phyloP scores from a whole-genome alignment of 2,888 invertebrate genomes.

The Yponomeuta malinellus region DNA sequence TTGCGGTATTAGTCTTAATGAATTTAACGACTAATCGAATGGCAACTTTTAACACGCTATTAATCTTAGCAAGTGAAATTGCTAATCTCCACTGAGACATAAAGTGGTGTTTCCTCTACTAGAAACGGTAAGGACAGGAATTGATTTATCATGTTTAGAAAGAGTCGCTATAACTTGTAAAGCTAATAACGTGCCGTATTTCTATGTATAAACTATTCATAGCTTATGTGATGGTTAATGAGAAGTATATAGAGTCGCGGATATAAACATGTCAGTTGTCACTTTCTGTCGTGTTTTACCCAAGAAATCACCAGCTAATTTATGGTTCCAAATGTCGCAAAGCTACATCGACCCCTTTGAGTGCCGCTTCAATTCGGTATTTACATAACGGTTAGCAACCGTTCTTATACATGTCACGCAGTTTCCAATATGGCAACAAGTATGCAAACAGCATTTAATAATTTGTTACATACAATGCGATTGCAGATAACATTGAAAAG shows the following conservation, averaged over 20 bases:
- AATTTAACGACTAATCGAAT: not conserved
- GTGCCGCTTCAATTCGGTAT: conserved; percentile 25
- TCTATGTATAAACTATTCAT: not conserved
- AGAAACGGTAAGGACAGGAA: not conserved
- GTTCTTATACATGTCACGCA: conserved; percentile 26
- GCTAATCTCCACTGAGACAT: not conserved
- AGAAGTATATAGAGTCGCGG: not conserved
- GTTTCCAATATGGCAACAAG: conserved; percentile 14
- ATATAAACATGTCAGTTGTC: conserved; percentile 25
- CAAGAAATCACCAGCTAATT: not conserved
- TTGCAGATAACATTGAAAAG: conserved; percentile 17
- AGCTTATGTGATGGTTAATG: not conserved
- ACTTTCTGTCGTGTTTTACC: conserved; percentile 17
- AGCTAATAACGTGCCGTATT: not conserved
- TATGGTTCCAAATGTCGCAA: conserved; percentile 21
- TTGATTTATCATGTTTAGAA: not conserved
- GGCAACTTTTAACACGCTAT: conserved; percentile 34
- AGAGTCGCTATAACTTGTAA: not conserved
- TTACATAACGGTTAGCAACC: conserved; percentile 29
- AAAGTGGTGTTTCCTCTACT: not conserved
- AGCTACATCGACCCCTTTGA: conserved; percentile 19
- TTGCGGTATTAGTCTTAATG: conserved; percentile 1
- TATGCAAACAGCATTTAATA: conserved; percentile 9
- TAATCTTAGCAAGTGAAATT: conserved; percentile 26
- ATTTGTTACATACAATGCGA: conserved; percentile 9